Conservation (phyloP, 2,888 invertebrate genomes). For the Mesorhabditis spiculigera region DNA sequence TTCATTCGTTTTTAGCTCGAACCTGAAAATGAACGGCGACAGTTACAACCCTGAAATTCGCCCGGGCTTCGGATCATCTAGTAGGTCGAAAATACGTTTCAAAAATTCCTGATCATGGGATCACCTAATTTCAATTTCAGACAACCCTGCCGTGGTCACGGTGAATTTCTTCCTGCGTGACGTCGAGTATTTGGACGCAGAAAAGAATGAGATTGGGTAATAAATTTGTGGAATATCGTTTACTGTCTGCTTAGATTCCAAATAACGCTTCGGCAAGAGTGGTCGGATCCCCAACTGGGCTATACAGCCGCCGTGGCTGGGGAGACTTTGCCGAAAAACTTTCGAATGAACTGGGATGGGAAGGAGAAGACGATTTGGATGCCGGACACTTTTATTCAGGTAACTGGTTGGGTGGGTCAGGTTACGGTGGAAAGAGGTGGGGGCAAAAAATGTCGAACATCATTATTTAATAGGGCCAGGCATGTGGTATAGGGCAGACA, state of each 20-base stretch:
- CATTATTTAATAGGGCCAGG: too few relatives aligned
- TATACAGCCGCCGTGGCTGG: not conserved
- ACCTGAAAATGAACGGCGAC: too few relatives aligned
- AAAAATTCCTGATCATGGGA: too few relatives aligned
- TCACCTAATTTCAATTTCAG: too few relatives aligned
- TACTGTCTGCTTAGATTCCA: not conserved
- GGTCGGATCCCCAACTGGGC: not conserved
- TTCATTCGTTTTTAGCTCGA: too few relatives aligned
- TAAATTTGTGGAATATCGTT: not conserved
- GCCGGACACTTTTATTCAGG: conserved; percentile 3
- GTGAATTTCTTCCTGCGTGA: not conserved
- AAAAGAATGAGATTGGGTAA: not conserved
- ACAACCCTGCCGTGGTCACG: not conserved
- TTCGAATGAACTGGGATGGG: not conserved
- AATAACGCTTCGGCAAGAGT: conserved; percentile 1
- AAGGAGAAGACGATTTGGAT: not conserved
- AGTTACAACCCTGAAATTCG: too few relatives aligned
- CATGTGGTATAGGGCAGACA: too few relatives aligned
- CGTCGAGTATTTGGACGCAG: not conserved
- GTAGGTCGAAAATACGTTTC: too few relatives aligned
- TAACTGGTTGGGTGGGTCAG: not conserved
- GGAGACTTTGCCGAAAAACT: not conserved
- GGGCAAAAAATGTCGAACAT: not conserved
- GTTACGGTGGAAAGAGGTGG: not conserved
- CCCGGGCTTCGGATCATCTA: too few relatives aligned